Evolutionary conservation across 2,888 invertebrate species (phyloP), one percentile per base, ranked within the genome.

Genomic region (Lacanobia wlatinum): DNA sequence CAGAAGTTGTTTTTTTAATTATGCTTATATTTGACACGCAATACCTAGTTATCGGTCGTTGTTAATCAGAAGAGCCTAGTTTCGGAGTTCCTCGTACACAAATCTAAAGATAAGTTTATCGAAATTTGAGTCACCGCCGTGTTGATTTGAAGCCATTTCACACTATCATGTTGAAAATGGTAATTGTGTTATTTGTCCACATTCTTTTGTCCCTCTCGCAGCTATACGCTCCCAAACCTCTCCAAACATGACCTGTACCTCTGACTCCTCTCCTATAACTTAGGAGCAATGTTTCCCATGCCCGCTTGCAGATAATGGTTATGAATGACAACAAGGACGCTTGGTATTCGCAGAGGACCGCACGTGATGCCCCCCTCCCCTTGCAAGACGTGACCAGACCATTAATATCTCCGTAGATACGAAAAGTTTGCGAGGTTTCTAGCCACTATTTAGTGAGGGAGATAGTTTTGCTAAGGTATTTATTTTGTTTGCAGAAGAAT

Each of bases 261-360:
- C 16, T 72, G 71, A 80, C 53, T 68, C 53, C 16, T 38, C 68
- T 52, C 28, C 48, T 21, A 68, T 48, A 70, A 63, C 34, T 77
- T 59, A 50, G 12, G 34, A 52, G 70, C 38, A 50, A 63, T 56
- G 75, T 69, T 80, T 75, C 70, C 65, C 80, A 82, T 74, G 78
- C 72, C 65, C 34, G 55, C 75, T 66, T 62, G 70, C 74, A 79
- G 69, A 76, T 68, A 79, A 73, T 81, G 76, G 82, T 74, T 82
- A 84, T 84, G 79, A 84, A 83, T 83, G 82, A 84, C 84, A 84
- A 84, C 58, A 76, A 73, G 71, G 53, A 68, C 72, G 63, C 50
- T 84, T 75, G 65, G 76, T 72, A 82, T 84, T 79, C 76, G 74
- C 68, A 70, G 43, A 55, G 58, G 66, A 67, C 43, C 23, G 75